Base-by-base conservation (phyloP, 2,797 vertebrate species). In the Pseudopleuronectes americanus region DNA sequence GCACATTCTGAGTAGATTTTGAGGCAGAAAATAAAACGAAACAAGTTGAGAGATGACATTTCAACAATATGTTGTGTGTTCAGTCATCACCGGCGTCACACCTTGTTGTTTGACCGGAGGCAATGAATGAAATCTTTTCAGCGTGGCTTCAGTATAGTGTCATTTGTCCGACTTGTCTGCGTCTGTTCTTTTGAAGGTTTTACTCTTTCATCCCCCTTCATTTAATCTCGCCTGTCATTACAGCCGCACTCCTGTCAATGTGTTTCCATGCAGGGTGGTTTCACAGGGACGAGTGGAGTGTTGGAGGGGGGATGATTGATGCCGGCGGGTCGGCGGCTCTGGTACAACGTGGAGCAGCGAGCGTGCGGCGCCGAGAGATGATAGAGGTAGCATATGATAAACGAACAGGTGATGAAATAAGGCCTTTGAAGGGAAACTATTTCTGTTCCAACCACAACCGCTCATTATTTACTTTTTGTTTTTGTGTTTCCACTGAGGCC, bases 231-330 rank as follows among this genome's bases (percentile, higher is more conserved):
- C 64, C 68, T 13, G 41, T 71, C 77, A 49, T 81, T 83, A 84
- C 79, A 59, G 83, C 74, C 54, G 54, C 17, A n/a, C 59, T 82
- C 63, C 73, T 49, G 81, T 79, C 74, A 76, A 68, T 41, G 43
- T 71, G 71, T 83, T 81, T 83, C 83, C 64, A 38, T 52, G 79
- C 71, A 33, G 78, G 77, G 82, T 36, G 68, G 73, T 66, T 81
- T 81, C 77, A 70, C 77, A 49, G 79, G 76, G 79, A 84, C 56
- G 66, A 71, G 61, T 45, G 51, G 70, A 65, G 78, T 66, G 80
- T 77, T 80, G 69, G 85, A 75, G 80, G 80, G 83, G 66, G 84
- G 70, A 84, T 90, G 90, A 91, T 90, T 92, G 90, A 90, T 91
- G 80, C 80, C 6, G 71, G 71, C 28, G 63, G 69, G 81, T 70